Conservation (phyloP, 1,140 invertebrate species). For the Tetranychus cinnabarinus region DNA sequence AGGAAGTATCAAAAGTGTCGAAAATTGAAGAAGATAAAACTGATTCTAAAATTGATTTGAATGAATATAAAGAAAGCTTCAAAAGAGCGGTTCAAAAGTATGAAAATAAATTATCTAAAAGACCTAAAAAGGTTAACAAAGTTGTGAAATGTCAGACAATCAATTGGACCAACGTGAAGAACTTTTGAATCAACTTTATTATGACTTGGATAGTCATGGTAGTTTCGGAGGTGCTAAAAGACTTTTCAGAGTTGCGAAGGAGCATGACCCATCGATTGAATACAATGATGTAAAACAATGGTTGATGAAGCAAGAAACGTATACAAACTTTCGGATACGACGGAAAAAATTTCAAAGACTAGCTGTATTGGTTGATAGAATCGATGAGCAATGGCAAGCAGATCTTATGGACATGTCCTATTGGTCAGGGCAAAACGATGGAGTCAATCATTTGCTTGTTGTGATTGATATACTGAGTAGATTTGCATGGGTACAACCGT, state of each 20-base stretch:
- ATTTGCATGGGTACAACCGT: not conserved
- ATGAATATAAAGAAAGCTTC: too few species aligned
- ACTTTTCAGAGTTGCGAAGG: not conserved
- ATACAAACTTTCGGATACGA: not conserved
- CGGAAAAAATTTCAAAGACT: not conserved
- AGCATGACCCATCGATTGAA: not conserved
- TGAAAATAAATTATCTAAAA: too few species aligned
- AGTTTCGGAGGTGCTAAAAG: not conserved
- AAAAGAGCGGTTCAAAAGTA: too few species aligned
- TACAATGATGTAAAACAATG: not conserved
- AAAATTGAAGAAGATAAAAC: too few species aligned
- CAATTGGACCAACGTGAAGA: too few species aligned
- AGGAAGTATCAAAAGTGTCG: too few species aligned
- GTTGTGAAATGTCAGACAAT: too few species aligned
- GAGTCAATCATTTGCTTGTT: not conserved
- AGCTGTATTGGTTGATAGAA: not conserved
- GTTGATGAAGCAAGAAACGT: not conserved
- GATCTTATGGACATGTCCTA: not conserved
- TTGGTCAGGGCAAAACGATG: not conserved
- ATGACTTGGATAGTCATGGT: not conserved
- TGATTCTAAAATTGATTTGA: too few species aligned
- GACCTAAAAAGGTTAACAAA: too few species aligned
- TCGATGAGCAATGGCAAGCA: not conserved
- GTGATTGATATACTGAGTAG: not conserved
- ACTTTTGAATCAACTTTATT: not conserved